Evolutionary conservation across 2,113 vertebrate genomes (phyloP).

Genomic region (cattle (Bos taurus)): ARS-UCD2.0 NC_037343.1:2148001-2148500

Average conservation of each 20-base stretch:
- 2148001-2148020: neutral
- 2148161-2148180: too few relatives aligned
- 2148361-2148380: neutral
- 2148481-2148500: neutral
- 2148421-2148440: neutral
- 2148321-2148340: neutral
- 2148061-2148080: neutral
- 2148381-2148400: neutral
- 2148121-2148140: neutral
- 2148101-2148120: neutral
- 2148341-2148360: neutral
- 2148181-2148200: rapidly evolving
- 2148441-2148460: neutral
- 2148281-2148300: neutral
- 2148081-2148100: neutral
- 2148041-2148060: neutral
- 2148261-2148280: neutral
- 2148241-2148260: neutral
- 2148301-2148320: neutral
- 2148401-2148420: neutral
- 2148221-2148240: neutral
- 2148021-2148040: neutral
- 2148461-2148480: neutral
- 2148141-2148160: neutral
- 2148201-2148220: neutral